Conservation (phyloP, 1,140 invertebrate species). For the Coboldia fuscipes region DNA sequence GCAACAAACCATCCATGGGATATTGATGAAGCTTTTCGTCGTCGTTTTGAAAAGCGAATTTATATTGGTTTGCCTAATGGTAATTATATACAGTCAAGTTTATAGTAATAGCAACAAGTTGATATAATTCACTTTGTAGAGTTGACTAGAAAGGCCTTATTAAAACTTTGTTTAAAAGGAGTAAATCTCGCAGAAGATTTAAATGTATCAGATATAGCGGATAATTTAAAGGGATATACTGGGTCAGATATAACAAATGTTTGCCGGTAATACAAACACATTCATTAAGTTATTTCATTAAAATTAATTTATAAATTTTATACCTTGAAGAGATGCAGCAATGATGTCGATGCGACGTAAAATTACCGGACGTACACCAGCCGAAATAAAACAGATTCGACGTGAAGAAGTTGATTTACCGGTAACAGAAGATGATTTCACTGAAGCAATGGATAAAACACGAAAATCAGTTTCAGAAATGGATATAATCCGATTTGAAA, state of each 20-base stretch:
- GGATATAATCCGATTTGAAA: slow-evolving; percentile 84
- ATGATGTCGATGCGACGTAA: slow-evolving; percentile 97
- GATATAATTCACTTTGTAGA: no score
- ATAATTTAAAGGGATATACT: slow-evolving; percentile 79
- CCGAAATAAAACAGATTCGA: slow-evolving; percentile 78
- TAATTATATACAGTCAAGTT: no score
- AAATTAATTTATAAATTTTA: no score
- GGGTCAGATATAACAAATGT: slow-evolving; percentile 97
- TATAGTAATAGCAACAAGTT: no score
- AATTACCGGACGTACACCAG: slow-evolving; percentile 77
- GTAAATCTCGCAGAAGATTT: slow-evolving; percentile 61
- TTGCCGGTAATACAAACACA: slow-evolving; percentile 44
- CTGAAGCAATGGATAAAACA: slow-evolving; percentile 72
- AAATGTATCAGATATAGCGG: slow-evolving; percentile 57
- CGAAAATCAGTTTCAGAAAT: slow-evolving; percentile 84
- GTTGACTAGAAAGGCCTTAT: slow-evolving; percentile 63
- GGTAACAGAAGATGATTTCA: slow-evolving; percentile 71
- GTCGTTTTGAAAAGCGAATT: slow-evolving; percentile 94
- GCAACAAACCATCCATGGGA: slow-evolving; percentile 99
- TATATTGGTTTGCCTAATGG: slow-evolving; percentile 94
- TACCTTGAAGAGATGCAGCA: slow-evolving; percentile 62
- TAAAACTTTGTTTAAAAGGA: slow-evolving; percentile 83
- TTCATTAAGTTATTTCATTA: slow-evolving; percentile 4
- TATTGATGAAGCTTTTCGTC: slow-evolving; percentile 89
- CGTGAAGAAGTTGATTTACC: slow-evolving; percentile 89